Conservation (phyloP, 2,113 vertebrate species). For the Sardina pilchardus region DNA sequence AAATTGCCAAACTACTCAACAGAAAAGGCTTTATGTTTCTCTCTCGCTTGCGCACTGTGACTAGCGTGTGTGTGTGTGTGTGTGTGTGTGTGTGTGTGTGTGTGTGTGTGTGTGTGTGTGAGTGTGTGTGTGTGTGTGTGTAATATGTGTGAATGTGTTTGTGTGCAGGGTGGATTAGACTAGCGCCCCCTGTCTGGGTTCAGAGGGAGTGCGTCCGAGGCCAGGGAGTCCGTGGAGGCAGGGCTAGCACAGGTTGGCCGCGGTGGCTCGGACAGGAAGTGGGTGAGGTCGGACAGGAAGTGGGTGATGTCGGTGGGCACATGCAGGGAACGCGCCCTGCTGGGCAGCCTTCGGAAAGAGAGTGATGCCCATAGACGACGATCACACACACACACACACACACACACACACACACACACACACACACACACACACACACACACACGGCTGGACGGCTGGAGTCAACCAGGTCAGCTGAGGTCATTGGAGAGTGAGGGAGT, state of each 20-base stretch:
- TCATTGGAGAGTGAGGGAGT: no score
- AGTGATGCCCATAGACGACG: not conserved
- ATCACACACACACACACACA: slow-evolving; percentile 7
- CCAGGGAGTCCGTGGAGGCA: slow-evolving; percentile 45
- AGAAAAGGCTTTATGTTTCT: not conserved
- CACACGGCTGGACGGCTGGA: not conserved
- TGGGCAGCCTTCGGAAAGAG: not conserved
- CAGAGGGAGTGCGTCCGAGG: slow-evolving; percentile 43
- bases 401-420: slow-evolving; percentile 8
- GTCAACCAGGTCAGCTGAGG: not conserved
- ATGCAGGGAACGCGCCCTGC: not conserved
- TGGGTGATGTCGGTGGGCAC: not conserved
- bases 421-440: not conserved
- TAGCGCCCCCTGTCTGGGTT: slow-evolving; percentile 41
- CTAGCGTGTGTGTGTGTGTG: not conserved
- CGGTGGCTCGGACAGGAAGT: not conserved
- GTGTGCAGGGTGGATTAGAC: slow-evolving; percentile 28
- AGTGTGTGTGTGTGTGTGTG: not conserved
- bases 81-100: not conserved
- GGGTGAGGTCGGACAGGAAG: not conserved
- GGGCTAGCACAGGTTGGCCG: slow-evolving; percentile 5
- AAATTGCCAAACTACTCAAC: not conserved
- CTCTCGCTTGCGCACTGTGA: not conserved
- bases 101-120: not conserved
- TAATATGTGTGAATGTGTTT: not conserved